phyloP scores from a whole-genome alignment of 1,140 invertebrate species.

The Cataglyphis hispanica region DNA sequence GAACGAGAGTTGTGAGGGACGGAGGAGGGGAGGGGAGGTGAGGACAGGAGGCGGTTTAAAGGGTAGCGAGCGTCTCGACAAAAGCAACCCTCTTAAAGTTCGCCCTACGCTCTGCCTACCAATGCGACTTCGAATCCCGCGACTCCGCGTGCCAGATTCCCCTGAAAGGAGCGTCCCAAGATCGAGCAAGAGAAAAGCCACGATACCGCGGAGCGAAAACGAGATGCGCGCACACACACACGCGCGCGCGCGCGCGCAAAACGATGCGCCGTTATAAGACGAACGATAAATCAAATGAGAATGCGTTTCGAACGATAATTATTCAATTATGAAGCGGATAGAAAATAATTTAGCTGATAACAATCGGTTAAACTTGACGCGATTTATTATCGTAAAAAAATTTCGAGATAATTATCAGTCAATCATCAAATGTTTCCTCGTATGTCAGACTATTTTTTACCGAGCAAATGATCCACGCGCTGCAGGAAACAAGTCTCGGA shows the following conservation, averaged over 20 bases:
- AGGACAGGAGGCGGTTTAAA: constrained; percentile 83
- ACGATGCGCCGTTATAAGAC: not conserved
- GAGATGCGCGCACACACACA: not conserved
- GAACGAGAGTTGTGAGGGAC: constrained; percentile 44
- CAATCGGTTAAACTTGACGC: not conserved
- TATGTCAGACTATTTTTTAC: constrained; percentile 41
- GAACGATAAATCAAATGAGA: not conserved
- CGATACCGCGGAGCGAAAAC: not conserved
- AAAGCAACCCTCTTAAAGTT: constrained; percentile 86
- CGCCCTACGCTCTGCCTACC: constrained; percentile 81
- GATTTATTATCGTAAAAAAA: not conserved
- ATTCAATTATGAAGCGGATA: not conserved
- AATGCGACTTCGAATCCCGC: constrained; percentile 75
- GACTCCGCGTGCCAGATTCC: constrained; percentile 69
- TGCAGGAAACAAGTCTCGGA: constrained; percentile 74
- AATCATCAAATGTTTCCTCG: not conserved
- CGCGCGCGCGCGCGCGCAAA: not conserved
- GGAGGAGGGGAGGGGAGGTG: constrained; percentile 51
- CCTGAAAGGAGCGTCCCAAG: constrained; percentile 47
- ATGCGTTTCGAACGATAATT: not conserved
- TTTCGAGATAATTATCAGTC: not conserved
- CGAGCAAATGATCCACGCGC: constrained; percentile 47
- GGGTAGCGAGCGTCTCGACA: constrained; percentile 84
- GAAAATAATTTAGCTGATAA: not conserved
- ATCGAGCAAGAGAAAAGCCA: constrained; percentile 29